Conservation (phyloP, 2,113 vertebrate species). For the Nothocercus nigrocapillus region DNA sequence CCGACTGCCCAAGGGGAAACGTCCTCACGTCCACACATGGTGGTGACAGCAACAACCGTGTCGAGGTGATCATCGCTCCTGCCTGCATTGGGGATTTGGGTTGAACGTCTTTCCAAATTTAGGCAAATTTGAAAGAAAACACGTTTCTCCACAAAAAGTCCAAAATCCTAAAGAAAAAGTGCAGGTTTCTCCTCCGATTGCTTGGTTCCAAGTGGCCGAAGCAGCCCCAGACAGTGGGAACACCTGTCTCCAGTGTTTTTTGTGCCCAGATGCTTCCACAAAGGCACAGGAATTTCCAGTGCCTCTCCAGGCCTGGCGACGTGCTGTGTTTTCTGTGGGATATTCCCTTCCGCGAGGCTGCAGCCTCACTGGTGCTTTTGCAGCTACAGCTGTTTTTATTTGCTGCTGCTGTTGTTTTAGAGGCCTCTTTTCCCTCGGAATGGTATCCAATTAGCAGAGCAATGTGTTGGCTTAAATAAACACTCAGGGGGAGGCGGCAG, state of each 20-base stretch:
- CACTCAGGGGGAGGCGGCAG: conserved; percentile 24
- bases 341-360: neutral
- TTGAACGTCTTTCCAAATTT: neutral
- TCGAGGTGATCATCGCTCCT: neutral
- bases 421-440: conserved; percentile 81
- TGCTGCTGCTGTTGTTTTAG: conserved; percentile 76
- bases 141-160: neutral
- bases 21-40: neutral
- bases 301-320: neutral
- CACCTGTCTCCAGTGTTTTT: too few species aligned
- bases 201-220: too few species aligned
- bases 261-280: neutral
- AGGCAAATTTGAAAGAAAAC: neutral
- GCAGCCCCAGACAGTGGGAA: too few species aligned
- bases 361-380: conserved; percentile 42
- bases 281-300: neutral
- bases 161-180: neutral
- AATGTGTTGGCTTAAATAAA: conserved; percentile 83
- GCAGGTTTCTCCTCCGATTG: neutral
- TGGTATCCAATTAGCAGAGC: conserved; percentile 83
- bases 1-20: accelerated
- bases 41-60: neutral
- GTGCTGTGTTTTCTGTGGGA: neutral
- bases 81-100: neutral
- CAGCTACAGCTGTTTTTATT: conserved; percentile 73